phyloP scores from a whole-genome alignment of 2,888 invertebrate genomes.

The Anaspis maculata region DNA sequence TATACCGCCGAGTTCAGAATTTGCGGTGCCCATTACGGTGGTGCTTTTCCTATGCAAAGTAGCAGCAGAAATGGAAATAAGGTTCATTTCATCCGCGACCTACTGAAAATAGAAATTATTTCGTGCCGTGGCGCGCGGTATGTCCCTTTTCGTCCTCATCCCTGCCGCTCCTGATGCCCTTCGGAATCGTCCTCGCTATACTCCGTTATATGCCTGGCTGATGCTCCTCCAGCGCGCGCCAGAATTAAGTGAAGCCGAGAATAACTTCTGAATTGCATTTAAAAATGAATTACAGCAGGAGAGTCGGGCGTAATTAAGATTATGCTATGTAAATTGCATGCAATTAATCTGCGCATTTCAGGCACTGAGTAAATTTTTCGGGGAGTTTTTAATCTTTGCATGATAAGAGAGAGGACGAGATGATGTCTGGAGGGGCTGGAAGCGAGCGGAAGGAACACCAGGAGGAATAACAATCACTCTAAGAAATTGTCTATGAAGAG shows the following conservation, averaged over 20 bases:
- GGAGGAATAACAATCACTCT: conserved; percentile 21
- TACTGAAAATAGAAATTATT: too few species aligned
- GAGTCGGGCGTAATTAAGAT: conserved; percentile 24
- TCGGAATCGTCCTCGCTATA: too few species aligned
- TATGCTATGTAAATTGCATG: conserved; percentile 30
- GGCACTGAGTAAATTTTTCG: conserved; percentile 18
- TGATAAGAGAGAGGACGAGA: conserved; percentile 21
- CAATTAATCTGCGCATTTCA: conserved; percentile 28
- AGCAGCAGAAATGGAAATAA: too few species aligned
- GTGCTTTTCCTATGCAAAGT: too few species aligned
- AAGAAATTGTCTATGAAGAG: conserved; percentile 25
- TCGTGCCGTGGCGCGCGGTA: too few species aligned
- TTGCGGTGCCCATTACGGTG: too few species aligned
- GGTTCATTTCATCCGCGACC: too few species aligned
- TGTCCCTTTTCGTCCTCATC: too few species aligned
- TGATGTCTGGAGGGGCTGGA: conserved; percentile 23
- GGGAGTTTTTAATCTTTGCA: conserved; percentile 22
- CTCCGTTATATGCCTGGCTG: too few species aligned
- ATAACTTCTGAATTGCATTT: conserved; percentile 18
- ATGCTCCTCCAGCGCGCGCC: too few species aligned
- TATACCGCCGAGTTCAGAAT: too few species aligned
- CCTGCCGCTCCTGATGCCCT: too few species aligned
- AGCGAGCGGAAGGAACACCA: conserved; percentile 22
- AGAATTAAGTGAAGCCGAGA: conserved; percentile 7
- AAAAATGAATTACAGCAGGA: conserved; percentile 19